Conservation (phyloP, 2,113 vertebrate genomes). For the Sciurus niger region DNA sequence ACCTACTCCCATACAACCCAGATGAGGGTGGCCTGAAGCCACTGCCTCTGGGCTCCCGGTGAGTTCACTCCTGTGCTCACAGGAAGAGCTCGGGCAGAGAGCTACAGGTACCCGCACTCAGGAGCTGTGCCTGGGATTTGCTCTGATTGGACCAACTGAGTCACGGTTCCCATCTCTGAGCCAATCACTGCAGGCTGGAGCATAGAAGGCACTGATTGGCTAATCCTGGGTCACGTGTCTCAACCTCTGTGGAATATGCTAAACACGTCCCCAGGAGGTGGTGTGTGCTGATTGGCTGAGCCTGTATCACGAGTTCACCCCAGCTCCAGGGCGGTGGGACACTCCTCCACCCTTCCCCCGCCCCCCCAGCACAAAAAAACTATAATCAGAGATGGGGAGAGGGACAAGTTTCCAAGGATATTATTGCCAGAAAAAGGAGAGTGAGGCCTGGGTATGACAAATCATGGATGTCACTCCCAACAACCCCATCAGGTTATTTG, state of each 20-base stretch:
- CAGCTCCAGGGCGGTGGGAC: not conserved
- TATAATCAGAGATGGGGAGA: not conserved
- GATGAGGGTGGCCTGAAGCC: not conserved
- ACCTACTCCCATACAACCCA: too few relatives aligned
- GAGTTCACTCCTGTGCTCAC: not conserved
- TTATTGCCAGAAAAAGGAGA: not conserved
- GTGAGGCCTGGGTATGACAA: too few relatives aligned
- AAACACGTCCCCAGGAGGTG: not conserved
- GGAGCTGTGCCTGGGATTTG: not conserved
- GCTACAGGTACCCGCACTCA: not conserved
- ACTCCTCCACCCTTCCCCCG: too few relatives aligned
- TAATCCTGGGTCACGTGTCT: not conserved
- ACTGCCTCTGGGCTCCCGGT: too few relatives aligned
- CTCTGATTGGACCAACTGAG: not conserved
- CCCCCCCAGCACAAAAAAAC: not conserved
- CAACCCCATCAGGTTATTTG: not conserved
- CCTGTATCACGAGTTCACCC: not conserved
- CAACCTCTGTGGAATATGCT: not conserved
- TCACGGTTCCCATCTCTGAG: not conserved
- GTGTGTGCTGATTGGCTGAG: not conserved
- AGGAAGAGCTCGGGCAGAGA: not conserved
- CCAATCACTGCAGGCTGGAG: not conserved
- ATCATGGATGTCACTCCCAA: not conserved
- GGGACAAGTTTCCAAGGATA: too few relatives aligned
- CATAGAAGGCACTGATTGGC: not conserved